These are phyloP conservation scores for Allophyes oxyacanthae DNA, from an alignment of 2,888 invertebrate genomes.

Conservation along the genomic window DNA sequence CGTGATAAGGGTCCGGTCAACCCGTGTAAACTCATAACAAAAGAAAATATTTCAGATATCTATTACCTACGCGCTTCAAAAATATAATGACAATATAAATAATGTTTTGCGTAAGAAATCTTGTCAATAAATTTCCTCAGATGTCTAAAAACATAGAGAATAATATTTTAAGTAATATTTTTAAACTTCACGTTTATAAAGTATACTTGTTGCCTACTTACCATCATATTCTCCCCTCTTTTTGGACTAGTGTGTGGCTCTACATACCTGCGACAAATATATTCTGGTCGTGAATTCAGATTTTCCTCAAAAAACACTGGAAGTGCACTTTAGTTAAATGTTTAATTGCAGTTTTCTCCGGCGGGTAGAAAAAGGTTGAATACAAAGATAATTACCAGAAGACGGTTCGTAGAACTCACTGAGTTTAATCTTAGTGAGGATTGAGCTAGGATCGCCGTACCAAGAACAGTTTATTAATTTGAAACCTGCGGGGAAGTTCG, in stretches of 20 bases:
- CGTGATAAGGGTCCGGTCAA: slow-evolving; percentile 65
- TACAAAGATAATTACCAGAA: slow-evolving; percentile 21
- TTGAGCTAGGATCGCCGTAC: slow-evolving; percentile 22
- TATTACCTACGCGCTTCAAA: slow-evolving; percentile 52
- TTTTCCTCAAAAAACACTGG: slow-evolving; percentile 18
- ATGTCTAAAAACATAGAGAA: background rate
- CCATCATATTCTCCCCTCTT: too few species aligned
- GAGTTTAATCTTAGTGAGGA: slow-evolving; percentile 25
- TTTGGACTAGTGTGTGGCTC: too few species aligned
- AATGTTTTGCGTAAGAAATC: slow-evolving; percentile 10
- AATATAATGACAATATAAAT: slow-evolving; percentile 34
- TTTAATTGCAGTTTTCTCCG: slow-evolving; percentile 30
- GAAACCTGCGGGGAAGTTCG: background rate
- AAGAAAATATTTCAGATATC: slow-evolving; percentile 59
- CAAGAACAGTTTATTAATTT: slow-evolving; percentile 20
- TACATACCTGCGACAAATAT: slow-evolving; percentile 2
- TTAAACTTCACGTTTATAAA: too few species aligned
- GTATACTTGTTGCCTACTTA: too few species aligned
- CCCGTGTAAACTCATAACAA: slow-evolving; percentile 58
- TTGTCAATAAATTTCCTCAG: slow-evolving; percentile 16
- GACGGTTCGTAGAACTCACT: slow-evolving; percentile 11
- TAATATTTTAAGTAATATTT: too few species aligned
- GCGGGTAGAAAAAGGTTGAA: slow-evolving; percentile 23
- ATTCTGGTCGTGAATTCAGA: slow-evolving; percentile 3
- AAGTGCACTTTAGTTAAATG: slow-evolving; percentile 43